Base-by-base conservation (phyloP, 1,140 invertebrate species). In the Sipha flava region DNA sequence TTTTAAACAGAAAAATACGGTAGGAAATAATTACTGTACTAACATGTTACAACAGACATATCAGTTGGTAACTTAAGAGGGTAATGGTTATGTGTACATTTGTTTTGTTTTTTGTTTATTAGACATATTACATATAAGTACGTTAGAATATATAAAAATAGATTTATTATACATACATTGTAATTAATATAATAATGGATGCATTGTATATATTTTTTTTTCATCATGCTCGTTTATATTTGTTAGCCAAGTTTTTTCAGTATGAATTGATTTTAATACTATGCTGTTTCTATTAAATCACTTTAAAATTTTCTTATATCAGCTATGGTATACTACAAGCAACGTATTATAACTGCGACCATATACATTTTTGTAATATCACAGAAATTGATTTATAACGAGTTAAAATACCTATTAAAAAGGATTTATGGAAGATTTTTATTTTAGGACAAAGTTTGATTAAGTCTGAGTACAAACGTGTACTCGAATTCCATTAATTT, bases 21-120 rank as follows among this genome's bases (percentile, higher is more conserved):
- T 59, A 59, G 26, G 3, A 59, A 29, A 16, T 59, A 31, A 31
- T 59, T n/a, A 59, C 23, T 59, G 23, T 59, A 29, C 1, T n/a
- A 59, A 59, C 29, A 31, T 62, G 57, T 31, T 31, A n/a, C 29
- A 62, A 62, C 29, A 62, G 59, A 62, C 59, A 62, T 62, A 62
- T 62, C 59, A 62, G 18, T 34, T 62, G 59, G n/a, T 62, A 62
- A 62, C 59, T 18, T 62, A 62, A 62, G 59, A 62, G 59, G 59
- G 59, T 62, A 62, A 62, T 34, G 57, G 29, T 59, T 59, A 59
- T 59, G 29, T 59, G 18, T 62, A 1, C 34, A 34, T 34, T 62
- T 59, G 29, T 62, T 34, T 62, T 59, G 29, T 34, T 62, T 62
- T 62, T 57, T 26, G 3, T 57, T 14, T 7, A 16, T 59, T n/a